Base-by-base conservation (phyloP, 1,140 invertebrate genomes). In the Eufriesea mexicana region DNA sequence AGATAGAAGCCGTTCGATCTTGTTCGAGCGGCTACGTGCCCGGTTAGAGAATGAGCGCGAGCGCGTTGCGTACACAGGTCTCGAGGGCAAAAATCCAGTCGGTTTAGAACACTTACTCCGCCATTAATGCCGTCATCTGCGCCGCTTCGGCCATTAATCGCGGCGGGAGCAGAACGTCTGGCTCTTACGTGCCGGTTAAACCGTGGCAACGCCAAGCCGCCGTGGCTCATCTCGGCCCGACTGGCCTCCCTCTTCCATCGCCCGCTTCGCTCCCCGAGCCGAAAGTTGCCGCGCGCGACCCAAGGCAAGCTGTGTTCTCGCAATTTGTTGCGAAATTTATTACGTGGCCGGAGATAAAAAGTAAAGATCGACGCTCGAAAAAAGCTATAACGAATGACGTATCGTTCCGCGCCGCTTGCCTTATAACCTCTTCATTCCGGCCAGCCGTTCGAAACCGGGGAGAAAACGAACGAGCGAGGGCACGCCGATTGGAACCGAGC, bases 261-360 rank as follows among this genome's bases (percentile, higher is more conserved):
- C 59, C 54, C 45, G 18, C 20, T 45, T 78, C 88, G 54, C 18
- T 47, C 4, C 47, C 25, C 61, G 35, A 35, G 20, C n/a, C 72
- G 23, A 25, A 57, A 72, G 20, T 42, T 57, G 51, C 70, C 20
- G 49, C 51, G 28, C 25, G 20, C 70, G 51, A 77, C 78, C 71
- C 78, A 79, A 80, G 83, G 82, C 86, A 88, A 89, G 86, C 87
- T 89, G 86, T 81, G 87, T 89, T 88, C 87, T 88, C 86, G 87
- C 86, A 88, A 89, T 89, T 89, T 89, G 87, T 88, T 89, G 84
- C 87, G 83, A 89, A 89, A 87, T 87, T 88, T 89, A 89, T 89
- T 89, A 89, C 89, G 81, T 72, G 70, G 70, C 70, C 75, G 25
- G 55, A 85, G 86, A 88, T 85, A 87, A 87, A 84, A 87, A 88